Conservation (phyloP, 2,888 invertebrate species). For the Pseudeuparius sepicola region DNA sequence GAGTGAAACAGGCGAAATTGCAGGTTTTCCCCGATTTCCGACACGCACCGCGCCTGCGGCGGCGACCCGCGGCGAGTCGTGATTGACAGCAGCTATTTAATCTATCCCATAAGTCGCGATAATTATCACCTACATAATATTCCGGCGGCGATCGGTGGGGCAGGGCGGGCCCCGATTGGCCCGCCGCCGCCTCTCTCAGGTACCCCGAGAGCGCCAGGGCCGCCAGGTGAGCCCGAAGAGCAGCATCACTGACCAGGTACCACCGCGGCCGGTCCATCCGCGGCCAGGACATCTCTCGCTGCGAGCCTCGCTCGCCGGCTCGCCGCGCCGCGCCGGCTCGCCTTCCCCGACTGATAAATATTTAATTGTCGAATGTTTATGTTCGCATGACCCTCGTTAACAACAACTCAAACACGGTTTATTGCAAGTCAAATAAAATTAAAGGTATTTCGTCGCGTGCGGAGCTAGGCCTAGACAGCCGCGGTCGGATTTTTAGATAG, state of each 20-base stretch:
- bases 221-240: conserved; percentile 34
- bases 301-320: too few species aligned
- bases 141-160: conserved; percentile 25
- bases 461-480: too few species aligned
- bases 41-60: too few species aligned
- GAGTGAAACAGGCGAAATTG: too few species aligned
- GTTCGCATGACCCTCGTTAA: conserved; percentile 23
- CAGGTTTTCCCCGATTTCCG: too few species aligned
- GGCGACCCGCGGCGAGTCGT: too few species aligned
- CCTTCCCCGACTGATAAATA: too few species aligned
- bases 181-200: conserved; percentile 31
- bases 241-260: conserved; percentile 33
- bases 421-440: conserved; percentile 25
- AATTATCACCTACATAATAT: conserved; percentile 30
- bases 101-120: conserved; percentile 21
- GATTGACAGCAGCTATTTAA: conserved; percentile 19
- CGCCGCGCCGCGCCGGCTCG: too few species aligned
- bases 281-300: too few species aligned
- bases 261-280: too few species aligned
- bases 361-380: too few species aligned
- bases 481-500: conserved; percentile 21
- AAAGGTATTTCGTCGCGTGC: conserved; percentile 15
- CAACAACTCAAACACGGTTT: conserved; percentile 27
- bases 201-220: conserved; percentile 31
- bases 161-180: conserved; percentile 25